Conservation (phyloP, 2,797 vertebrate species). For the Neopelma chrysocephalum region DNA sequence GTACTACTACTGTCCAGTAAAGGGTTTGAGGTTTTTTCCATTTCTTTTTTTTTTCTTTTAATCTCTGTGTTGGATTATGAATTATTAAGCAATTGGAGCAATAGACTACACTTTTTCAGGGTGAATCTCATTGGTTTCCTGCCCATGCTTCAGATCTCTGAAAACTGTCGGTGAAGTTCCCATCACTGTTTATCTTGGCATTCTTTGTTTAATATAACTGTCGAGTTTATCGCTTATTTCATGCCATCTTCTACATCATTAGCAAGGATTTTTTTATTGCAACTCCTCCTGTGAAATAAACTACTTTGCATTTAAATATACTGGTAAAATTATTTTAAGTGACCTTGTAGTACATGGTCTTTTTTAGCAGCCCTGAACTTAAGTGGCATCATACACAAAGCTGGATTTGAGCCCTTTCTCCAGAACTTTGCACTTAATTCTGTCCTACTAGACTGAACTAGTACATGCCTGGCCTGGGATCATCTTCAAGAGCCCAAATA, state of each 20-base stretch:
- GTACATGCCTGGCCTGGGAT: not conserved
- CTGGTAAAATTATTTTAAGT: not conserved
- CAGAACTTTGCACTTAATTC: not conserved
- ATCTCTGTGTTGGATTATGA: not conserved
- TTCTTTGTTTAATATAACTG: not conserved
- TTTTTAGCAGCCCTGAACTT: not conserved
- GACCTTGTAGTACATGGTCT: not conserved
- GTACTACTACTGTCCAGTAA: not conserved
- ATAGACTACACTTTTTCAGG: not conserved
- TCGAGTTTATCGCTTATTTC: not conserved
- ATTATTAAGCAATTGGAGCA: not conserved
- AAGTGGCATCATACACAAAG: not conserved
- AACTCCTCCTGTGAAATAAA: rapidly evolving
- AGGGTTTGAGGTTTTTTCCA: not conserved
- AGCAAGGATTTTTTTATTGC: not conserved
- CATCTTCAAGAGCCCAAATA: not conserved
- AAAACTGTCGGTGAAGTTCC: not conserved
- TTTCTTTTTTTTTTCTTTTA: not conserved
- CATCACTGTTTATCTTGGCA: not conserved
- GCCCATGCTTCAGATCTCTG: not conserved
- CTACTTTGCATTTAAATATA: not conserved
- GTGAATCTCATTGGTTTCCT: not conserved
- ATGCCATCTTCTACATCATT: not conserved
- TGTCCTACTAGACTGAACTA: not conserved
- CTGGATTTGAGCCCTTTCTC: not conserved